These are phyloP conservation scores for Sebastes minor DNA, from an alignment of 2,797 vertebrate species.

Conservation along the genomic window DNA sequence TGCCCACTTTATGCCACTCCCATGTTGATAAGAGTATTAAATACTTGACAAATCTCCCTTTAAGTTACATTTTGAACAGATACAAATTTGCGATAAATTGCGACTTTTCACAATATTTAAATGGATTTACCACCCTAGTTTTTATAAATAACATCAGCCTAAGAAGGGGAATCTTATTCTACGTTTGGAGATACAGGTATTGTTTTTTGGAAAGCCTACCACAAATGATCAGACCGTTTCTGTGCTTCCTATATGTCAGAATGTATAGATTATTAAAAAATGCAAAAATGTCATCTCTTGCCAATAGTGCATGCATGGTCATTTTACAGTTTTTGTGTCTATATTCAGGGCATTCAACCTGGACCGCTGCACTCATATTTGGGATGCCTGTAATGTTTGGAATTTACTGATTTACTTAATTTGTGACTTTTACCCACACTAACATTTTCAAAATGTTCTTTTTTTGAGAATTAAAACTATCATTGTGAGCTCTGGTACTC, in stretches of 20 bases:
- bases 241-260: neutral
- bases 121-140: too few relatives aligned
- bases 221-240: neutral
- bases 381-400: neutral
- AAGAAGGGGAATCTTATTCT: neutral
- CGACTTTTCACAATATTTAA: too few relatives aligned
- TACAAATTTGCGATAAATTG: too few relatives aligned
- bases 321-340: neutral
- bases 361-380: neutral
- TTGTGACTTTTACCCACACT: neutral
- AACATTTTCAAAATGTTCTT: conserved; percentile 4
- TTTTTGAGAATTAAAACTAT: conserved; percentile 38
- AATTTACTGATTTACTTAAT: too few relatives aligned
- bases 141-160: neutral
- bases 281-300: neutral
- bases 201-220: neutral
- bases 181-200: neutral
- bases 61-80: too few relatives aligned
- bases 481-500: conserved; percentile 34
- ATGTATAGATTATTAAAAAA: neutral
- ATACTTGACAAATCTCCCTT: too few relatives aligned
- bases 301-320: too few relatives aligned
- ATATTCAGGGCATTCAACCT: neutral
- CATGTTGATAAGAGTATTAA: too few relatives aligned
- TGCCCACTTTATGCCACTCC: too few relatives aligned